A percentile compares a stretch with the other conserved stretches of the same genome.
Evolutionary conservation across 2,888 invertebrate genomes (phyloP).

Genomic region (Trichacis sp.): DNA sequence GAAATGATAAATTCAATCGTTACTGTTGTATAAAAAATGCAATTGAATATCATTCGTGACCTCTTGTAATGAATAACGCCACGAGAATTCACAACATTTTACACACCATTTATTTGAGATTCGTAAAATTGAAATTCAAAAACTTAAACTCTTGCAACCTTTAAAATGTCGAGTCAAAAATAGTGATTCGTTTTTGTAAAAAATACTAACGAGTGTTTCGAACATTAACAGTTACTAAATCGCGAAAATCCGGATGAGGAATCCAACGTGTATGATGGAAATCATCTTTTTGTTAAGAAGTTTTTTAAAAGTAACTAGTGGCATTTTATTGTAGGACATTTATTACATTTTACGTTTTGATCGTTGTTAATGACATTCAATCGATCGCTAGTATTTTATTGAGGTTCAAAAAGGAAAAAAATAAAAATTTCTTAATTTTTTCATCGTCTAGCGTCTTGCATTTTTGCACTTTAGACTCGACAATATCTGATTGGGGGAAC

Average conservation of each 20-base stretch:
- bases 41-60: background rate
- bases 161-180: background rate
- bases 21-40: background rate
- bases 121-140: background rate
- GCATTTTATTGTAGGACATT: slow-evolving; percentile 16
- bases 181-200: background rate
- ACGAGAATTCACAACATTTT: slow-evolving; percentile 13
- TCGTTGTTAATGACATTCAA: background rate
- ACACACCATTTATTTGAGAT: background rate
- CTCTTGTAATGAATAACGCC: background rate
- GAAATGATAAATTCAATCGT: background rate
- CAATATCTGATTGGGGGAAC: too few relatives aligned
- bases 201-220: background rate
- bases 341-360: slow-evolving; percentile 11
- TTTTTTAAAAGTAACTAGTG: slow-evolving; percentile 16
- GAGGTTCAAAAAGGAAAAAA: too few relatives aligned
- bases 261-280: background rate
- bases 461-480: slow-evolving; percentile 10
- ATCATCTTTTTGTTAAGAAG: background rate
- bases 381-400: background rate
- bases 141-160: background rate
- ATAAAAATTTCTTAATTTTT: background rate
- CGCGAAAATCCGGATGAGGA: background rate
- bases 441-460: slow-evolving; percentile 16
- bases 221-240: slow-evolving; percentile 1